Percentiles rank a stretch among this genome's conserved stretches.
These are phyloP conservation scores for Ceratothoa steindachneri DNA, from an alignment of 2,888 invertebrate species.

Conservation along the genomic window DNA sequence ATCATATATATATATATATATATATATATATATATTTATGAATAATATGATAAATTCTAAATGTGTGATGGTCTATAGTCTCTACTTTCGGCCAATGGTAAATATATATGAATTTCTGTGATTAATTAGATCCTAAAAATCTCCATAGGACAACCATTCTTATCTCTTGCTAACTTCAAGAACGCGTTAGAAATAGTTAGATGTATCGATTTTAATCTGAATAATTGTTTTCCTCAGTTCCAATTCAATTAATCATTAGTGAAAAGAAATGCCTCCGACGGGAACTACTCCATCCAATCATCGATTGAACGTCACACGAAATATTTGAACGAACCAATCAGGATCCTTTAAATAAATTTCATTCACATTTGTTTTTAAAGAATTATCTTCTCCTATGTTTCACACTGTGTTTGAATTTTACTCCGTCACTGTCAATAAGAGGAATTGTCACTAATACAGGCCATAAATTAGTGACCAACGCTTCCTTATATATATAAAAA, in stretches of 20 bases:
- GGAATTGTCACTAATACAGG: background rate
- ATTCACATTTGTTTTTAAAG: background rate
- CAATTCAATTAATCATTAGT: background rate
- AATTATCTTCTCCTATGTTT: background rate
- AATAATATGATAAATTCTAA: background rate
- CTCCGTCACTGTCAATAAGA: background rate
- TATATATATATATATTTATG: slow-evolving; percentile 15
- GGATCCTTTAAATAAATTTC: background rate
- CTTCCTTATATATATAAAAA: background rate
- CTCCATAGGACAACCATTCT: background rate
- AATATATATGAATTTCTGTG: background rate
- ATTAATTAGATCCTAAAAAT: background rate
- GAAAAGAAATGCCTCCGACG: background rate
- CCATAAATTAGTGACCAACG: background rate
- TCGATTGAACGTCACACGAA: background rate
- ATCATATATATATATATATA: slow-evolving; percentile 17
- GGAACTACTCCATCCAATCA: background rate
- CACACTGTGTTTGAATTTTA: background rate
- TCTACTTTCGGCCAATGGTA: background rate
- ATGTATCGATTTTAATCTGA: background rate
- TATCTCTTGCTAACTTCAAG: background rate
- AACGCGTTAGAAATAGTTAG: background rate
- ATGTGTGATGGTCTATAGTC: background rate
- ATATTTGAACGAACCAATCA: background rate
- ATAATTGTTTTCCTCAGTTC: background rate